Conservation (phyloP, 1,140 invertebrate genomes). For the Notospermus geniculatus region DNA sequence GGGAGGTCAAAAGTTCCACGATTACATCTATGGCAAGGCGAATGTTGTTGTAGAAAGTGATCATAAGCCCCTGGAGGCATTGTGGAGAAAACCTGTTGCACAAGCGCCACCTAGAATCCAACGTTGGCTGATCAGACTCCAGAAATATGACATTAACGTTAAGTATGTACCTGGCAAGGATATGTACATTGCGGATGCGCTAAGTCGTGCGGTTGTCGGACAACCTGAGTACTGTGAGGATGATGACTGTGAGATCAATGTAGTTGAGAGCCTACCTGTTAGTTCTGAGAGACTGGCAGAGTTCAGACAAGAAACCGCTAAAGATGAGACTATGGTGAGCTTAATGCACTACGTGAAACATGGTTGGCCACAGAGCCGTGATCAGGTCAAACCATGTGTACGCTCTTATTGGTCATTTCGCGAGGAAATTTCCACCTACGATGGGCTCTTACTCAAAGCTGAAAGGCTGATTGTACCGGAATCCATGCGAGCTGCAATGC, state of each 20-base stretch:
- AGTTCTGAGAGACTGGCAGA: too few relatives aligned
- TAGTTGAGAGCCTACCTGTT: too few relatives aligned
- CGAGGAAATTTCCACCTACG: neutral
- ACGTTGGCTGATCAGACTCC: constrained; percentile 23
- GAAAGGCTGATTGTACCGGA: constrained; percentile 12
- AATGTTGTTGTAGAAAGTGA: constrained; percentile 44
- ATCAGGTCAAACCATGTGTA: too few relatives aligned
- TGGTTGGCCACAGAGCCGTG: too few relatives aligned
- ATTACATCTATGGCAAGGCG: constrained; percentile 34
- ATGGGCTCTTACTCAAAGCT: neutral
- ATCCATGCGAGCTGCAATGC: neutral
- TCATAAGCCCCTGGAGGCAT: constrained; percentile 29
- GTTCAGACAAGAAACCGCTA: too few relatives aligned
- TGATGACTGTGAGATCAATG: too few relatives aligned
- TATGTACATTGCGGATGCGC: constrained; percentile 52
- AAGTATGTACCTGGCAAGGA: constrained; percentile 47
- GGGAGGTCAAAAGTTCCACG: constrained; percentile 37
- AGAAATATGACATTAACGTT: constrained; percentile 16
- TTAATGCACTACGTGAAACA: too few relatives aligned
- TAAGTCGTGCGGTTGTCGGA: constrained; percentile 22
- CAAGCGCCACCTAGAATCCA: constrained; percentile 19
- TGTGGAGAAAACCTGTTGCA: constrained; percentile 27
- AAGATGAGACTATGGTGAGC: too few relatives aligned
- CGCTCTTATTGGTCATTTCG: neutral
- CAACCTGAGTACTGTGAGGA: neutral